Evolutionary conservation across 2,888 invertebrate genomes (phyloP), one percentile per base, ranked within the genome.

Genomic region (Chrysolina americana): DNA sequence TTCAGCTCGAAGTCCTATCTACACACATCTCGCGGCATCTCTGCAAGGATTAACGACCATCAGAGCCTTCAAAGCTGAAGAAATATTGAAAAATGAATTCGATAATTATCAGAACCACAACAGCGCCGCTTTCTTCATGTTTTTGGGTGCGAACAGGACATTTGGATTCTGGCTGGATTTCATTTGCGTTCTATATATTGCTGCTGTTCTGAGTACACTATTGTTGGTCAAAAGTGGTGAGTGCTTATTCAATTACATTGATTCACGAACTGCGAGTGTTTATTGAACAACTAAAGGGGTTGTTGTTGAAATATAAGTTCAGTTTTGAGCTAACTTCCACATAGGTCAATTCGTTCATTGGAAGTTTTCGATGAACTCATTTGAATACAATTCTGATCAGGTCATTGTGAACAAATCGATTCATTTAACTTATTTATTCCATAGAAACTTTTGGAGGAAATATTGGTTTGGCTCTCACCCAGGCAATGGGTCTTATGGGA

Each of bases 131-230:
- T 95, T 93, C 92, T 93, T 90, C 83, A 89, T 93, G 80, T 93
- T 93, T 83, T 88, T 85, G 56, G 83, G 91, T 0, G 90, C 92
- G 0, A 91, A 91, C 65, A 90, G 94, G 73, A 93, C 94, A 85
- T 93, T 94, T 81, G 94, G 93, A 0, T 91, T 93, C 69, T 92
- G 92, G 87, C 87, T 94, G 68, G 94, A 95, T 83, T 89, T 92
- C 81, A 89, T 93, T 66, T 93, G 93, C 79, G 88, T 92, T 0
- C 44, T 92, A 9, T 94, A 93, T 86, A 91, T 94, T 70, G 88
- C 89, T 0, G 81, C 91, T n/a, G 93, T 94, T 0, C 91, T 93
- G 1, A 87, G 92, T 81, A 91, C 91, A 75, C 92, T 93, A 82
- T 86, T 93, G 69, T 87, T 95, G 0, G 89, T 93, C 66, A 89